Evolutionary conservation across 2,113 vertebrate species (phyloP), one percentile per base, ranked within the genome.

Genomic region (Onychostruthus taczanowskii): DNA sequence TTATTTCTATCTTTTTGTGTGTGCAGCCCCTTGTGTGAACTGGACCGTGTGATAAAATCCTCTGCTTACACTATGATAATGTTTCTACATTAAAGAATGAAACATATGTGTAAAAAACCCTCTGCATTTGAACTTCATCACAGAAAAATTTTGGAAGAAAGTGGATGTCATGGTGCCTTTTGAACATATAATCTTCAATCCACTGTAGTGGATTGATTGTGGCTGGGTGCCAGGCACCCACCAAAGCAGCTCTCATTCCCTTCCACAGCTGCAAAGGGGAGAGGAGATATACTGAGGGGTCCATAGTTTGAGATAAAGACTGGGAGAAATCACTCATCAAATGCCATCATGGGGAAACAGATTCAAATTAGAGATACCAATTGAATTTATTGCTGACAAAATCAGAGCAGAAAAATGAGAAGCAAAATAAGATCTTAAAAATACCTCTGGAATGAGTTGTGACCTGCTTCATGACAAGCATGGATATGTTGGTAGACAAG

Each of bases 41-140:
- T 13, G 23, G 14, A 5, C 17, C 28, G 3, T 30, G 15, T 53
- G 44, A 74, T 12, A 6, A 46, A 76, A 47, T 33, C 12, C 11
- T 80, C 31, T 44, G 11, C 49, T 64, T 33, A 66, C 13, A 35
- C 4, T 37, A 33, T 16, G 24, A 41, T 37, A 59, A 22, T 50
- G 9, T 72, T 47, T 52, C n/a, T 37, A 10, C 0, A 2, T 46
- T 47, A 72, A 46, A 43, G 30, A 72, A 61, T 37, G 16, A 50
- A 41, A 56, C 8, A 37, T 23, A 31, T 56, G 9, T 8, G 6
- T 33, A 19, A 70, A 63, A 74, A 30, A 1, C 0, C 2, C 2
- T 56, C 33, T 41, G 7, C 37, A 22, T 58, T 30, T 12, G 19
- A 56, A 56, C 16, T 19, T n/a, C 4, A 16, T 39, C 14, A 27